phyloP scores from a whole-genome alignment of 1,140 invertebrate species.

The Streblospio benedicti region DNA sequence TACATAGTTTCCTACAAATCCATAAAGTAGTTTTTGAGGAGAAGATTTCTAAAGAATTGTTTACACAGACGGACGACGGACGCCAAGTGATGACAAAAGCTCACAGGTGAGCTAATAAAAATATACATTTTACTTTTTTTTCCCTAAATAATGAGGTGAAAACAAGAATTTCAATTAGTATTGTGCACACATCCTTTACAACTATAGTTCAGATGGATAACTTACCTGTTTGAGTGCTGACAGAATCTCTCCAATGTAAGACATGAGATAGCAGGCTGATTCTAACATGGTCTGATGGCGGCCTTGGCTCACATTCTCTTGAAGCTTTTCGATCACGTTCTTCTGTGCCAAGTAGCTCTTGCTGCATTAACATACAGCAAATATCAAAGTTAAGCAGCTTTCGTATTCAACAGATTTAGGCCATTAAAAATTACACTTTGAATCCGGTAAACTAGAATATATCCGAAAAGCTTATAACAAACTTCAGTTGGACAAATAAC shows the following conservation, averaged over 20 bases:
- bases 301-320: constrained; percentile 51
- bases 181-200: no score
- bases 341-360: constrained; percentile 55
- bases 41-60: no score
- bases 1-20: no score
- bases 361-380: constrained; percentile 41
- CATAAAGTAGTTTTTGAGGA: no score
- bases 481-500: no score
- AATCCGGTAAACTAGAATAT: neutral
- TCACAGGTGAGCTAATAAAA: no score
- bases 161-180: no score
- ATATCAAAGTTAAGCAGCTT: constrained; percentile 23
- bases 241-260: constrained; percentile 64
- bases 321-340: constrained; percentile 52
- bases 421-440: constrained; percentile 1
- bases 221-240: constrained; percentile 50
- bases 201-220: no score
- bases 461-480: neutral
- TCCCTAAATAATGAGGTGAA: no score
- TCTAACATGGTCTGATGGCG: constrained; percentile 57
- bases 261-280: constrained; percentile 66
- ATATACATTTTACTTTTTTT: no score
- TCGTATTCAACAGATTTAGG: neutral
- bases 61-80: no score
- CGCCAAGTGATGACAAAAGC: no score